Evolutionary conservation across 2,113 vertebrate species (phyloP).

Genomic region (Leptocoma aspasia): DNA sequence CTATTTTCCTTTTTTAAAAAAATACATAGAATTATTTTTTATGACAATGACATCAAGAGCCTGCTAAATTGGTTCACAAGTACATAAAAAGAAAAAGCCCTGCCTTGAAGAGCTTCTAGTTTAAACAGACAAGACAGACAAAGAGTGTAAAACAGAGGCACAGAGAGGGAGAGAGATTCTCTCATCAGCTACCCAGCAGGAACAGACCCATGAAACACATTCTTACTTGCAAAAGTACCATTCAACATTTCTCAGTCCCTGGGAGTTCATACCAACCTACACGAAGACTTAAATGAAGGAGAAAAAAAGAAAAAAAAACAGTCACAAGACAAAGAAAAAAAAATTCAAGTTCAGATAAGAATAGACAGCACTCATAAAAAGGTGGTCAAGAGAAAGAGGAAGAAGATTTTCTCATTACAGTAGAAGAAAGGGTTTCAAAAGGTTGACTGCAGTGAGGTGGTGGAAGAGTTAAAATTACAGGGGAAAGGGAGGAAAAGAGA

Average conservation of each 20-base stretch:
- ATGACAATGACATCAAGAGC: not conserved
- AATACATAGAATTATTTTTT: not conserved
- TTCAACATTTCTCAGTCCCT: not conserved
- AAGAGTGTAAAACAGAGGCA: not conserved
- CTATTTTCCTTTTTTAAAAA: not conserved
- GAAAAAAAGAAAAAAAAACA: not conserved
- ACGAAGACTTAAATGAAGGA: not conserved
- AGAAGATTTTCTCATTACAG: not conserved
- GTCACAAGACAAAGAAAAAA: not conserved
- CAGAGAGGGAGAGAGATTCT: not conserved
- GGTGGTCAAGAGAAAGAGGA: not conserved
- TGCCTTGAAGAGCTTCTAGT: not conserved
- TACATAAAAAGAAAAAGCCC: not conserved
- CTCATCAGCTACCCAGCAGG: not conserved
- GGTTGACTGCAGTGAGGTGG: not conserved
- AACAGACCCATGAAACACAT: not conserved
- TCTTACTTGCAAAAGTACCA: not conserved
- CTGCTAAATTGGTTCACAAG: not conserved
- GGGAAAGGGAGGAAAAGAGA: not conserved
- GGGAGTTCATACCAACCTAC: not conserved
- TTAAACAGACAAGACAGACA: constrained; percentile 25
- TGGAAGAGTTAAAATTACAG: not conserved
- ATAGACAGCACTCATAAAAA: not conserved
- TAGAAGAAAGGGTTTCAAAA: not conserved
- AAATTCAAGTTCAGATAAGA: not conserved